These are phyloP conservation scores for Microhierax caerulescens DNA, from an alignment of 2,797 vertebrate genomes.

Conservation along the genomic window DNA sequence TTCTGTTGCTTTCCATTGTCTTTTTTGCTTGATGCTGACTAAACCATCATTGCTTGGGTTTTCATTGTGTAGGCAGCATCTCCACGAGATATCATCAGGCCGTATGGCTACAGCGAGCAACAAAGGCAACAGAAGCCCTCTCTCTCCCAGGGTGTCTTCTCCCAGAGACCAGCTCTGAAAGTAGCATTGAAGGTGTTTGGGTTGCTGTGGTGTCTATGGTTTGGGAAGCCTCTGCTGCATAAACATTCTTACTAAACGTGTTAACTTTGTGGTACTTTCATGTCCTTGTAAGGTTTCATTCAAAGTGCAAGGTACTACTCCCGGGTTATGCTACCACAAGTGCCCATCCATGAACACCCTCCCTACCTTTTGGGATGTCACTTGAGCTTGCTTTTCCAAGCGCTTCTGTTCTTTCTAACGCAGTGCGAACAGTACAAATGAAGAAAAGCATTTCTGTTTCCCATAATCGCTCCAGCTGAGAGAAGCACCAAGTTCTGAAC, in stretches of 20 bases:
- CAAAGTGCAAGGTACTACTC: not conserved
- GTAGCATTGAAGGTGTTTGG: not conserved
- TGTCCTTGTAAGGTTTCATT: accelerated
- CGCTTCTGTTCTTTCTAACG: not conserved
- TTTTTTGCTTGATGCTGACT: not conserved
- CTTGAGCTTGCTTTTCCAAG: not conserved
- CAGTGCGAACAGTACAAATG: not conserved
- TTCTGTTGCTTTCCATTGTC: not conserved
- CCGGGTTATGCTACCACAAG: not conserved
- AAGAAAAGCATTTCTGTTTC: not conserved
- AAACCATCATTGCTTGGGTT: not conserved
- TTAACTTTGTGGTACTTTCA: not conserved
- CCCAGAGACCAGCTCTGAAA: not conserved
- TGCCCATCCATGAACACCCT: not conserved
- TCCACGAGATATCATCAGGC: not conserved
- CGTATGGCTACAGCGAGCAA: not conserved
- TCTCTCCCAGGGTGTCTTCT: not conserved
- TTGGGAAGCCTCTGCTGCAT: not conserved
- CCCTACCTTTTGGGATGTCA: not conserved
- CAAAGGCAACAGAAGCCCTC: not conserved
- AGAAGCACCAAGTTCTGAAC: not conserved
- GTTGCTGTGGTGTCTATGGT: not conserved
- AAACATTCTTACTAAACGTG: not conserved
- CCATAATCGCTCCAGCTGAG: not conserved
- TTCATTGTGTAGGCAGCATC: not conserved